Conservation (phyloP, 2,113 vertebrate species). For the Neotragus pygmaeus region DNA sequence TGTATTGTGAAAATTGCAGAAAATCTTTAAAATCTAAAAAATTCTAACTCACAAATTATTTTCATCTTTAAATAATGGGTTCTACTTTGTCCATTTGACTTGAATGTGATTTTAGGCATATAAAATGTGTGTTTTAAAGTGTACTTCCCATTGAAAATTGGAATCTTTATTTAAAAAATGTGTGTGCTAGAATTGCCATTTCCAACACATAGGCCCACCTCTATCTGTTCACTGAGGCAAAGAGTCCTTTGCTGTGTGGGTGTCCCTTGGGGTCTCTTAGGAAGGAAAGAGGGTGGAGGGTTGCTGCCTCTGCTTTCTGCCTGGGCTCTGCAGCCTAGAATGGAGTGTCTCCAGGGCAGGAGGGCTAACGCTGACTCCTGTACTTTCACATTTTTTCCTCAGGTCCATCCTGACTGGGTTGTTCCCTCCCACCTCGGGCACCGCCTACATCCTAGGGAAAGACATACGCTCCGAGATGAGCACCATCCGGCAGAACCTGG, state of each 20-base stretch:
- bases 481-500: slow-evolving; percentile 91
- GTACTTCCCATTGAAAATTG: not conserved
- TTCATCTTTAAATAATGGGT: slow-evolving; percentile 9
- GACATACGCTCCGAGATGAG: slow-evolving; percentile 93
- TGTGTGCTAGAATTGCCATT: not conserved
- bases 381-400: slow-evolving; percentile 14
- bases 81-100: not conserved
- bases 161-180: not conserved
- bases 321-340: no score
- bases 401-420: slow-evolving; percentile 98
- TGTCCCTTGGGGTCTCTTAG: not conserved
- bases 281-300: not conserved
- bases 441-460: slow-evolving; percentile 95
- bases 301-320: not conserved
- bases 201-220: not conserved
- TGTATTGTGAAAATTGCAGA: not conserved
- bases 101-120: not conserved
- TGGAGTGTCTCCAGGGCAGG: not conserved
- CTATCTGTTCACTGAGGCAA: not conserved
- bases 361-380: not conserved
- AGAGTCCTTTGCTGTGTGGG: not conserved
- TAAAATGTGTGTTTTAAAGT: not conserved
- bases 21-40: not conserved
- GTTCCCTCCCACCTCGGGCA: slow-evolving; percentile 95
- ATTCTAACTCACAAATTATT: not conserved